Evolutionary conservation across 1,140 invertebrate genomes (phyloP).

Genomic region (Neodiprion virginianus): DNA sequence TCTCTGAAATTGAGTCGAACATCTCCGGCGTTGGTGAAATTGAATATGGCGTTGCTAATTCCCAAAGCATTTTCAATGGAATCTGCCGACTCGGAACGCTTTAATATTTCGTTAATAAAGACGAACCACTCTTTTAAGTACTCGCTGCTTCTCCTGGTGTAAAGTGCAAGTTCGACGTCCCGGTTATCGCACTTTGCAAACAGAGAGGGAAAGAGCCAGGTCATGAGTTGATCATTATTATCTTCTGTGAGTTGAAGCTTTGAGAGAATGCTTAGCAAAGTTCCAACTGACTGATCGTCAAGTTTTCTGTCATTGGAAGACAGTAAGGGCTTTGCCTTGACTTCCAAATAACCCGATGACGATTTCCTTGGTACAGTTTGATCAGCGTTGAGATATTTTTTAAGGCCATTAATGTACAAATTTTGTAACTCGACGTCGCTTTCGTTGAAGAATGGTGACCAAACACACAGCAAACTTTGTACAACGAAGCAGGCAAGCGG

Average conservation of each 20-base stretch:
- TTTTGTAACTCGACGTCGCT: slow-evolving; percentile 38
- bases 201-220: slow-evolving; percentile 40
- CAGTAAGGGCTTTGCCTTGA: not conserved
- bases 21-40: slow-evolving; percentile 21
- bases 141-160: slow-evolving; percentile 43
- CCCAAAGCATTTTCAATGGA: slow-evolving; percentile 33
- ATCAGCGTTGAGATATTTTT: slow-evolving; percentile 30
- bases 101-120: slow-evolving; percentile 37
- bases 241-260: slow-evolving; percentile 40
- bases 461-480: slow-evolving; percentile 42
- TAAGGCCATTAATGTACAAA: slow-evolving; percentile 38
- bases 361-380: slow-evolving; percentile 18
- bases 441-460: slow-evolving; percentile 25
- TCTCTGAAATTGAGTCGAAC: slow-evolving; percentile 36
- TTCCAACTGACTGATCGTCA: slow-evolving; percentile 28
- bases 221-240: slow-evolving; percentile 34
- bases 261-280: slow-evolving; percentile 46
- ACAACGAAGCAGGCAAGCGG: slow-evolving; percentile 44
- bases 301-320: not conserved
- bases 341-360: not conserved
- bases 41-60: slow-evolving; percentile 43
- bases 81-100: slow-evolving; percentile 24
- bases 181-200: slow-evolving; percentile 31
- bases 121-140: slow-evolving; percentile 44
- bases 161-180: slow-evolving; percentile 47